Evolutionary conservation across 2,113 vertebrate species (phyloP), one percentile per base, ranked within the genome.

Genomic region (rat (Rattus norvegicus)): DNA sequence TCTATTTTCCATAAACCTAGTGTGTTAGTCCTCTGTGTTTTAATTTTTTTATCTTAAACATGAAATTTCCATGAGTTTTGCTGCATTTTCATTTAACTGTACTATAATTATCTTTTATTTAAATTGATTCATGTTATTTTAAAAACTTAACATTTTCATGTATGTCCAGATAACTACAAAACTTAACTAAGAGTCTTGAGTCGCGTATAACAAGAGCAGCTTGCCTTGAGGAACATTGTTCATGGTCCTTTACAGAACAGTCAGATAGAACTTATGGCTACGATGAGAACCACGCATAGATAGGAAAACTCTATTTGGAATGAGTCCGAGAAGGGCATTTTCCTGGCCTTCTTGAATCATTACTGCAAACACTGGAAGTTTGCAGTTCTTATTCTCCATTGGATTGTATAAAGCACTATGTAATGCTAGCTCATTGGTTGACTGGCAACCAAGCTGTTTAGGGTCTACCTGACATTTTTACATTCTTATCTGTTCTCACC

Each of bases 1-100:
- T 65, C 63, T 65, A 54, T 59, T 69, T 90, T 91, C 86, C 5
- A 17, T 61, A 90, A 94, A 36, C 81, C 26, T 24, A 86, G 12
- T 43, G 1, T 89, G 17, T 33, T 75, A 89, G 85, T 95, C 96
- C 56, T 76, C 65, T 77, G 28, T 22, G n/a, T 7, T 2, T 52
- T 39, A 67, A 1, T 96, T 94, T 30, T 59, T 91, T 9, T 39
- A 16, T 87, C 79, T 43, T 69, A 81, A 67, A 2, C 61, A 43
- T 65, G 24, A 11, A 83, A 43, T 26, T 86, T 75, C 61, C 9
- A 26, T 79, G 11, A 56, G 61, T 79, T 93, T 90, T 92, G 30
- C 56, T 88, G 4, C 30, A 24, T 95, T 94, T 97, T 95, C 12
- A n/a, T 85, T 95, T 30, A 83, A 7, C 9, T 84, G 67, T 89